Conservation (phyloP, 2,888 invertebrate genomes). For the Thereva unica region DNA sequence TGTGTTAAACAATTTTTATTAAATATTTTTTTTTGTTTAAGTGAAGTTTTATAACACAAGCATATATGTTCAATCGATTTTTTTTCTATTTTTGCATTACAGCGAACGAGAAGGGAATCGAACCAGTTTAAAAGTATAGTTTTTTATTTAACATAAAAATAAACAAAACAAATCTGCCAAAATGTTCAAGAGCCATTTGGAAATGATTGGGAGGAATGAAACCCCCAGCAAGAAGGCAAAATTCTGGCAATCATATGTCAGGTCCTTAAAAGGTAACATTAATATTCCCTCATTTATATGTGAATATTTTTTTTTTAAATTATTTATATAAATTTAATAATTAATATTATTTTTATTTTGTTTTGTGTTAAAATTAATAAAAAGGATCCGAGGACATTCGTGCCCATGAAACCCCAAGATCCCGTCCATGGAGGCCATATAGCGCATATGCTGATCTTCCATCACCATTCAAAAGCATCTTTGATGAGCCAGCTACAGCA, state of each 20-base stretch:
- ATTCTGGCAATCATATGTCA: conserved; percentile 92
- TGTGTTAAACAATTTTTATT: conserved; percentile 13
- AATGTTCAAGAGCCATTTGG: conserved; percentile 90
- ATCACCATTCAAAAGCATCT: conserved; percentile 82
- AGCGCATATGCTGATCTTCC: conserved; percentile 77
- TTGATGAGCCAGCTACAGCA: conserved; percentile 79
- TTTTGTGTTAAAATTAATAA: conserved; percentile 26
- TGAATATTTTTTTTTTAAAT: background rate
- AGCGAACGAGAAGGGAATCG: conserved; percentile 78
- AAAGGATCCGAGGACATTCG: conserved; percentile 89
- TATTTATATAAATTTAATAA: conserved; percentile 16
- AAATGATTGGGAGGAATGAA: conserved; percentile 93
- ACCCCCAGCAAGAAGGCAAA: conserved; percentile 89
- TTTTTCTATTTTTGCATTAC: conserved; percentile 50
- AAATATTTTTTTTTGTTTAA: conserved; percentile 5
- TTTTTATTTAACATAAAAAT: conserved; percentile 24
- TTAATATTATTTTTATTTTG: conserved; percentile 3
- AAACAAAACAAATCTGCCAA: conserved; percentile 64
- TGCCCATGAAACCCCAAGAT: conserved; percentile 80
- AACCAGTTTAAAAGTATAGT: conserved; percentile 41
- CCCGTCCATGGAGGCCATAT: conserved; percentile 65
- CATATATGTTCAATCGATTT: conserved; percentile 13
- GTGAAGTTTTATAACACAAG: conserved; percentile 13
- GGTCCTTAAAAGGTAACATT: conserved; percentile 90
- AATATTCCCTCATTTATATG: conserved; percentile 41